phyloP scores from a whole-genome alignment of 2,797 vertebrate genomes.

The Phaenicophaeus curvirostris region DNA sequence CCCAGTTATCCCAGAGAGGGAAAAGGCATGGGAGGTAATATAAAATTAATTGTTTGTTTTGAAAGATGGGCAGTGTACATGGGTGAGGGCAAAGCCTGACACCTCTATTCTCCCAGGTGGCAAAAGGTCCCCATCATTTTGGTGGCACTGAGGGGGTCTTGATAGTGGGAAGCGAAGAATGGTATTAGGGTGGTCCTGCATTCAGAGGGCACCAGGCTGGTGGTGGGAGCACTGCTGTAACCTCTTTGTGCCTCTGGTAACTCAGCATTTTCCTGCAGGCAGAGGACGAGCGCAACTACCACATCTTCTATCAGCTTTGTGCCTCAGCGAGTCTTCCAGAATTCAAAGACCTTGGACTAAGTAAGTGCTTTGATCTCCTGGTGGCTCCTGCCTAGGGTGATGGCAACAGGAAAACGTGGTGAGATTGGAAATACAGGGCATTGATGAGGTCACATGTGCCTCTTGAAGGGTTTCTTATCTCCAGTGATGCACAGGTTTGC shows the following conservation, averaged over 20 bases:
- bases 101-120: not conserved
- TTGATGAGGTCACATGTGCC: fast-evolving
- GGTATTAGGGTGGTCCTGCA: not conserved
- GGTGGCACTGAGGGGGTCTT: fast-evolving
- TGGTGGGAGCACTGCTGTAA: not conserved
- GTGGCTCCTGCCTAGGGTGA: too few relatives aligned
- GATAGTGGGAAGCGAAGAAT: not conserved
- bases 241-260: not conserved
- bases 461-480: not conserved
- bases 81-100: not conserved
- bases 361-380: constrained; percentile 77
- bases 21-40: not conserved
- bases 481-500: not conserved
- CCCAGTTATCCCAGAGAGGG: not conserved
- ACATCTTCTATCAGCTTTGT: constrained; percentile 97
- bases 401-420: fast-evolving
- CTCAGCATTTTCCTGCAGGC: constrained; percentile 75
- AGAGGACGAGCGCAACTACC: constrained; percentile 93
- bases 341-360: constrained; percentile 86
- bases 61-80: fast-evolving
- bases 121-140: fast-evolving
- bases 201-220: not conserved
- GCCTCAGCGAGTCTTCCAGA: constrained; percentile 86
- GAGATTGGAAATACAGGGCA: not conserved
- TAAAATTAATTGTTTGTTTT: not conserved